Conservation (phyloP, 2,797 vertebrate genomes). For the Lepilemur septentrionalis region DNA sequence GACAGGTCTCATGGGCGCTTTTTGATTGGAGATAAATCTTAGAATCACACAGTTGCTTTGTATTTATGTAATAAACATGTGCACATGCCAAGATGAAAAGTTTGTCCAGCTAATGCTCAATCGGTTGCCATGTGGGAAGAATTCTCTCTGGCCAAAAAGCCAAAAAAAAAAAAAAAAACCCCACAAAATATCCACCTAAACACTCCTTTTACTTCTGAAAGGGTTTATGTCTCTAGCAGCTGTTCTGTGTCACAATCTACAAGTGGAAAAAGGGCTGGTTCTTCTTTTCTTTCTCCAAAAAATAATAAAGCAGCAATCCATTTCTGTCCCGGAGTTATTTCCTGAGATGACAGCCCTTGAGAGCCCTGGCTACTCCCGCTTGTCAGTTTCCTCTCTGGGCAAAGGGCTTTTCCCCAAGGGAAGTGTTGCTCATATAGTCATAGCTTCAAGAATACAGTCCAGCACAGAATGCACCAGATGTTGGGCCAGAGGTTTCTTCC, state of each 20-base stretch:
- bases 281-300: constrained; percentile 72
- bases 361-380: constrained; percentile 63
- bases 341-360: constrained; percentile 66
- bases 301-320: constrained; percentile 75
- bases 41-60: constrained; percentile 46
- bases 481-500: constrained; percentile 36
- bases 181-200: background rate
- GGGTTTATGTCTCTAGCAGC: constrained; percentile 53
- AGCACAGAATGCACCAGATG: background rate
- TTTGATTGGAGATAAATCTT: background rate
- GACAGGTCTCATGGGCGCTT: background rate
- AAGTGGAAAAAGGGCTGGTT: constrained; percentile 58
- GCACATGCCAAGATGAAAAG: constrained; percentile 42
- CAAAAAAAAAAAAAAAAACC: background rate
- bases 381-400: constrained; percentile 61
- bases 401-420: constrained; percentile 65
- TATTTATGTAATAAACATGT: constrained; percentile 18
- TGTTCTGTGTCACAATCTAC: constrained; percentile 63
- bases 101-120: constrained; percentile 17
- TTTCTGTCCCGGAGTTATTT: constrained; percentile 66
- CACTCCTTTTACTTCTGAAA: constrained; percentile 41
- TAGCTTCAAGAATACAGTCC: background rate
- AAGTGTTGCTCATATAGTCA: constrained; percentile 54
- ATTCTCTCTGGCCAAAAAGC: constrained; percentile 41
- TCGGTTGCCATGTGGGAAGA: constrained; percentile 57